These are phyloP conservation scores for Meriones unguiculatus DNA, from an alignment of 2,113 vertebrate species.

Conservation along the genomic window DNA sequence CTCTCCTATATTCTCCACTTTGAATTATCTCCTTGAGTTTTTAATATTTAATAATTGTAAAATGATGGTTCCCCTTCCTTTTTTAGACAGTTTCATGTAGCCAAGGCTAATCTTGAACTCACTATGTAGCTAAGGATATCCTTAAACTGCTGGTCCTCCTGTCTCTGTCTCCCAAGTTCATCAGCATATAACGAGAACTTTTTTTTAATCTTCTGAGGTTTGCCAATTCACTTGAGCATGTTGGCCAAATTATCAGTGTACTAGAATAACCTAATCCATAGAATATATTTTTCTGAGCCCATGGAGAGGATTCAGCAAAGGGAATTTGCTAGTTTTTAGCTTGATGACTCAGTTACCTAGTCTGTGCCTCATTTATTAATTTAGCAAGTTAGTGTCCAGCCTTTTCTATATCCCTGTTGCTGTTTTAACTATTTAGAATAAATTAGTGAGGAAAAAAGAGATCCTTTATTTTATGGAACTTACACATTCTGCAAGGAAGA, in stretches of 20 bases:
- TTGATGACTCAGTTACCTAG: background rate
- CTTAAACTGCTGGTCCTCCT: background rate
- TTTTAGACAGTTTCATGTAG: background rate
- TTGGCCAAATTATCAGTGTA: background rate
- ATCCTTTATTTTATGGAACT: background rate
- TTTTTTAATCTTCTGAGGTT: constrained; percentile 15
- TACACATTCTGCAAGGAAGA: background rate
- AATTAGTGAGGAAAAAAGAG: background rate
- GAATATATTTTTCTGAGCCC: background rate
- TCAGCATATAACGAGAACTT: background rate
- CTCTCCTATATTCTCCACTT: background rate
- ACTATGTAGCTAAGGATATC: background rate
- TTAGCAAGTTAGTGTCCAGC: background rate
- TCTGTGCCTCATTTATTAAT: constrained; percentile 24
- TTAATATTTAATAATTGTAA: background rate
- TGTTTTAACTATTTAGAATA: constrained; percentile 29
- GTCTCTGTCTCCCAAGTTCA: background rate
- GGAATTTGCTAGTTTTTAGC: background rate
- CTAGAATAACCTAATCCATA: background rate
- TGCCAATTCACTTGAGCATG: background rate
- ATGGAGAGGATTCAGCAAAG: background rate
- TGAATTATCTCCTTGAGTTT: background rate
- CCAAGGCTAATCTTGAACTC: background rate
- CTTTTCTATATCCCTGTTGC: background rate
- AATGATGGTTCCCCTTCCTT: background rate